These are phyloP conservation scores for Semibalanus balanoides DNA, from an alignment of 1,140 invertebrate genomes.

Conservation along the genomic window DNA sequence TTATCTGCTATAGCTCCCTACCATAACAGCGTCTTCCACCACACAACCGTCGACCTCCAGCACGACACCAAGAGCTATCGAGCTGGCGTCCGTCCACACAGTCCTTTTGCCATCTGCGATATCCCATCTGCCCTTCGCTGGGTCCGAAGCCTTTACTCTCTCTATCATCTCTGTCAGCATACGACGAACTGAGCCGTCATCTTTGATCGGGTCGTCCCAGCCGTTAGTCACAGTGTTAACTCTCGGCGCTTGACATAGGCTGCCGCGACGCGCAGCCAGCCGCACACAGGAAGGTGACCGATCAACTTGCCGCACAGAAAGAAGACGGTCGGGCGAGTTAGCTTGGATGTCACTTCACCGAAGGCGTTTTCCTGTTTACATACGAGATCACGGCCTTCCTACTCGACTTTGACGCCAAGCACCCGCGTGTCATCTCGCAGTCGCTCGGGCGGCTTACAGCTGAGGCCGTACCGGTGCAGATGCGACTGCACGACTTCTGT, in stretches of 20 bases:
- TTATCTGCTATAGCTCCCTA: no score
- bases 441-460: neutral
- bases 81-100: slow-evolving; percentile 14
- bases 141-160: neutral
- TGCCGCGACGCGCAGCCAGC: slow-evolving; percentile 6
- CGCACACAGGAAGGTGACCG: slow-evolving; percentile 6
- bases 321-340: neutral
- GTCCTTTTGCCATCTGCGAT: neutral
- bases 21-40: slow-evolving; percentile 12
- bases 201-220: neutral
- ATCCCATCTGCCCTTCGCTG: neutral
- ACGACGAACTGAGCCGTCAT: neutral
- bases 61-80: slow-evolving; percentile 6
- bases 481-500: neutral
- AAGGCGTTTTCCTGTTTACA: neutral
- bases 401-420: neutral
- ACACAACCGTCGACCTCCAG: slow-evolving; percentile 8
- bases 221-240: neutral
- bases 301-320: slow-evolving; percentile 6
- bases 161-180: neutral
- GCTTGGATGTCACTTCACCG: no score
- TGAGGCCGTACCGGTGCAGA: neutral
- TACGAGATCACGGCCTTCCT: neutral
- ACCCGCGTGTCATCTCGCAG: slow-evolving; percentile 2
- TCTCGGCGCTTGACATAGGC: neutral